Conservation (phyloP, 1,140 invertebrate genomes). For the Zaprionus ghesquierei region DNA sequence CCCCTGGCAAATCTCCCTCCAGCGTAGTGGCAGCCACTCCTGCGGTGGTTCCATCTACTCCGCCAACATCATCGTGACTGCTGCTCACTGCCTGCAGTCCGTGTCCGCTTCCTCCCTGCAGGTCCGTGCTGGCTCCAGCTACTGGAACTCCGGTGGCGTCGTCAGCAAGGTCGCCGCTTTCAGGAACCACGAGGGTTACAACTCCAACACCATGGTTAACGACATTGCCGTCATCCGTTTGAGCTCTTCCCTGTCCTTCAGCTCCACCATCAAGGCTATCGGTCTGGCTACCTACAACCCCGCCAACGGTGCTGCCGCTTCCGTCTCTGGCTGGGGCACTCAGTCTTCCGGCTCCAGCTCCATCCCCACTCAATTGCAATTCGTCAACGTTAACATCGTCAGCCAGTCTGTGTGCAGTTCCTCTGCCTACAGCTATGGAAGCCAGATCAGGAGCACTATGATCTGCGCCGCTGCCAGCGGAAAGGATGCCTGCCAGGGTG, state of each 20-base stretch:
- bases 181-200: conserved; percentile 62
- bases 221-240: conserved; percentile 84
- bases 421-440: conserved; percentile 40
- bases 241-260: conserved; percentile 58
- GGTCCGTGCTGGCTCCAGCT: conserved; percentile 59
- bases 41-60: conserved; percentile 84
- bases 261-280: conserved; percentile 76
- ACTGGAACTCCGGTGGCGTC: conserved; percentile 55
- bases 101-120: conserved; percentile 37
- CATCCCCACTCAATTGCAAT: conserved; percentile 47
- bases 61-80: conserved; percentile 84
- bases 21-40: conserved; percentile 83
- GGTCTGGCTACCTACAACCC: conserved; percentile 53
- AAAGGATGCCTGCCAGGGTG: conserved; percentile 76
- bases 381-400: conserved; percentile 55
- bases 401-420: neutral
- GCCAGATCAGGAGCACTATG: conserved; percentile 64
- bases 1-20: conserved; percentile 84
- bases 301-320: conserved; percentile 45
- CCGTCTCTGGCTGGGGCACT: conserved; percentile 83
- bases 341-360: conserved; percentile 36
- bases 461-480: conserved; percentile 77
- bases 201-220: conserved; percentile 72
- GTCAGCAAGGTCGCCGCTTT: conserved; percentile 30
- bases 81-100: conserved; percentile 85